These are phyloP conservation scores for Pseudachorutes palmiensis DNA, from an alignment of 1,140 invertebrate species.

Conservation along the genomic window DNA sequence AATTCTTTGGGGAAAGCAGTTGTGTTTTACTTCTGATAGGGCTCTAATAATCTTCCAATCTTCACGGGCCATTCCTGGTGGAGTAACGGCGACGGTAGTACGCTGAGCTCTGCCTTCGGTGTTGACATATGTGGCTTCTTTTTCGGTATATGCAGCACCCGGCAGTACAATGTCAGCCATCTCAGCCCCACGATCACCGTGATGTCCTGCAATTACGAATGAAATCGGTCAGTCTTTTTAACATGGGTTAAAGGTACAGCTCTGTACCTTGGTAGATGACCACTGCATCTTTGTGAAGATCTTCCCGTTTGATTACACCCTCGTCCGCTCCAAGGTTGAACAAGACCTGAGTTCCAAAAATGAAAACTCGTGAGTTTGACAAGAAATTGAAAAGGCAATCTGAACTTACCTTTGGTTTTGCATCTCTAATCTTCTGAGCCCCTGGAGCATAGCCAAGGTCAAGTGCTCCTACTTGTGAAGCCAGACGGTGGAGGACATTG, in stretches of 20 bases:
- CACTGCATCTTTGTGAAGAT: slow-evolving; percentile 72
- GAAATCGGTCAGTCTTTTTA: not conserved
- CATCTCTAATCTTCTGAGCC: slow-evolving; percentile 57
- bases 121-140: slow-evolving; percentile 92
- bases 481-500: slow-evolving; percentile 84
- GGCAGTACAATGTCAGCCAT: slow-evolving; percentile 91
- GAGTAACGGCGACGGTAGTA: slow-evolving; percentile 78
- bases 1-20: too few relatives aligned
- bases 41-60: slow-evolving; percentile 98
- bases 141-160: slow-evolving; percentile 97
- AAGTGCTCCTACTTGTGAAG: slow-evolving; percentile 87
- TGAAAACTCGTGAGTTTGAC: too few relatives aligned
- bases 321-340: slow-evolving; percentile 91
- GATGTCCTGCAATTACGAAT: slow-evolving; percentile 61
- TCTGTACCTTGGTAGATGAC: slow-evolving; percentile 83
- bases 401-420: slow-evolving; percentile 64
- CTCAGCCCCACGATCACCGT: slow-evolving; percentile 86
- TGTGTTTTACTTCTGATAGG: slow-evolving; percentile 69
- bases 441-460: slow-evolving; percentile 88
- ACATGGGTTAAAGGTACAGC: not conserved
- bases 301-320: slow-evolving; percentile 61
- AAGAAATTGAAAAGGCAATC: too few relatives aligned
- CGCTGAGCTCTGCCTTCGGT: slow-evolving; percentile 95
- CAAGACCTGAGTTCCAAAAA: too few relatives aligned
- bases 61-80: slow-evolving; percentile 85